Evolutionary conservation across 2,797 vertebrate species (phyloP), one percentile per base, ranked within the genome.

Genomic region (Monodelphis domestica): DNA sequence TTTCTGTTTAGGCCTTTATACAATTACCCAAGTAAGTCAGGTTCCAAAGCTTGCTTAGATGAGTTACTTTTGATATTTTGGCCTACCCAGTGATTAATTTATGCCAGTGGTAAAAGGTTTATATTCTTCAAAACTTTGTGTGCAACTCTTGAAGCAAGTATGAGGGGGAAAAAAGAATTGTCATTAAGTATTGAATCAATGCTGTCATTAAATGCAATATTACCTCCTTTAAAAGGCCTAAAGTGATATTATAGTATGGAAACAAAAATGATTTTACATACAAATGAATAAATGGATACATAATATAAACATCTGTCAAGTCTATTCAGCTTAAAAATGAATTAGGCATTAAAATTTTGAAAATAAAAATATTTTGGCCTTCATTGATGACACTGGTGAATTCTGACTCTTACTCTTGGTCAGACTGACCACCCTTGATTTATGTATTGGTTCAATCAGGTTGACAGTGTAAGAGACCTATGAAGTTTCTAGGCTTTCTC

Each of bases 261-360:
- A 52, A 89, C n/a, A 94, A 95, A 91, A 59, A 0, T 17, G 30
- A 87, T 63, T 92, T 56, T 70, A 91, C 5, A 92, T 52, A 94
- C 89, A 94, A 17, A 93, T 89, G 56, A 53, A 54, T 94, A 94
- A 92, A 53, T 26, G 4, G 70, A 55, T 59, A 7, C 52, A 30
- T n/a, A 28, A 33, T 15, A 2, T 45, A 57, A 89, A 88, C 1
- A 15, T 52, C 45, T 54, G 53, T 70, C 91, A 51, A 56, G 63
- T 24, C 63, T 78, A 21, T 45, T 38, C 17, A 78, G 21, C 78
- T 38, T 89, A 33, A n/a, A 26, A 89, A 9, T 30, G 53, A 53
- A 89, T 89, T 54, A 89, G 88, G 12, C n/a, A 89, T 54, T 89
- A 38, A 26, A 54, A 53, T 93, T 91, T 78, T 6, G 38, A 94